Base-by-base conservation (phyloP, 1,140 invertebrate genomes). In the Solen grandis region DNA sequence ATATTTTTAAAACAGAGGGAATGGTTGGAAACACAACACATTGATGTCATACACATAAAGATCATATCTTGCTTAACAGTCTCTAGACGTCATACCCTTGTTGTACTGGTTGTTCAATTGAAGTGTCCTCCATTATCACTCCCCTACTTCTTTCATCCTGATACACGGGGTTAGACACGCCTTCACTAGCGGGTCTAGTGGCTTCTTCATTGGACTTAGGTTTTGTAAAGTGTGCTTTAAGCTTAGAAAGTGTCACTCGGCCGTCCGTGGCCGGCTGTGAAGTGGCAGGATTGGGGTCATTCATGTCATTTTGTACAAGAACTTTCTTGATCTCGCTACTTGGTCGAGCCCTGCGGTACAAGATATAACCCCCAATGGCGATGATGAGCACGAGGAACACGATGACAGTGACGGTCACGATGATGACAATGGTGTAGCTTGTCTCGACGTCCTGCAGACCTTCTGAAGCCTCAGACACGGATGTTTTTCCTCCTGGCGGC, bases 161-260 rank as follows among this genome's bases (percentile, higher is more conserved):
- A 55, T 78, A 78, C 35, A 78, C 75, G 31, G 62, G 75, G 62
- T 78, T 78, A 3, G 75, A 59, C n/a, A 78, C 75, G 10, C 73
- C 73, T 36, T 31, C 75, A 4, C 36, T 41, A 19, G 33, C 13
- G 10, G 50, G 16, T 14, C 4, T 10, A 14, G 29, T 10, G 29
- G 57, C 33, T 5, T 76, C 41, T 38, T 31, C 59, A 35, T 55
- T 70, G 33, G 65, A 55, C 25, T 80, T 80, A 5, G 77, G 62
- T 38, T 80, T 80, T 27, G 66, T 72, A 62, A 80, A 80, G 65
- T 80, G 77, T 27, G 68, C 77, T 41, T 80, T 80, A 33, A 80
- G 60, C 33, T 80, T 80, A 8, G 77, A 80, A 8, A 80, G 46
- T 10, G 77, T 80, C n/a, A 80, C 77, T 27, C 77, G 36, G 0